Evolutionary conservation across 2,888 invertebrate species (phyloP).

Genomic region (Lycocerus yunnanus): DNA sequence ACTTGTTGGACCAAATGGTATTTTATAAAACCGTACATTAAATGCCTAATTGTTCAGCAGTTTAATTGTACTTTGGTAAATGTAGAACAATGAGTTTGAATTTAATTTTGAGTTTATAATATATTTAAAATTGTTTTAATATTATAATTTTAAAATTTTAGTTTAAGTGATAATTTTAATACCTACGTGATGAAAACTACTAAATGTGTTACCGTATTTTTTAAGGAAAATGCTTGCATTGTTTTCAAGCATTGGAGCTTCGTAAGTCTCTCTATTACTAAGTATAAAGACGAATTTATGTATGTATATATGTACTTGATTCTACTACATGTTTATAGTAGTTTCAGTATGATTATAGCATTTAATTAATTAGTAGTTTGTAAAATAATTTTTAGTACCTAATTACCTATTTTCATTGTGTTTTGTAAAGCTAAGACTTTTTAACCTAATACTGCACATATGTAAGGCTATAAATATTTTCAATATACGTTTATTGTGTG

Average conservation of each 20-base stretch:
- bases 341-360: constrained; percentile 22
- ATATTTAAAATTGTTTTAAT: not conserved
- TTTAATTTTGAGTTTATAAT: not conserved
- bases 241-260: not conserved
- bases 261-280: not conserved
- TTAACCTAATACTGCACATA: constrained; percentile 50
- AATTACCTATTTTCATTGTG: constrained; percentile 30
- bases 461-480: constrained; percentile 46
- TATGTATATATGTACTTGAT: not conserved
- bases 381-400: constrained; percentile 22
- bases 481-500: constrained; percentile 35
- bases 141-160: not conserved
- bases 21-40: not conserved
- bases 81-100: not conserved
- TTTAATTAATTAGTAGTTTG: constrained; percentile 18
- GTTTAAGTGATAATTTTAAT: not conserved
- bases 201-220: not conserved
- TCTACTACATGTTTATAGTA: not conserved
- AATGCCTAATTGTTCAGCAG: not conserved
- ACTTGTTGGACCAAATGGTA: not conserved
- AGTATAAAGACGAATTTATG: not conserved
- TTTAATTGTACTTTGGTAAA: not conserved
- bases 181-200: not conserved
- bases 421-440: constrained; percentile 37
- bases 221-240: not conserved